These are phyloP conservation scores for Thermophis baileyi DNA, from an alignment of 2,113 vertebrate genomes.

Conservation along the genomic window DNA sequence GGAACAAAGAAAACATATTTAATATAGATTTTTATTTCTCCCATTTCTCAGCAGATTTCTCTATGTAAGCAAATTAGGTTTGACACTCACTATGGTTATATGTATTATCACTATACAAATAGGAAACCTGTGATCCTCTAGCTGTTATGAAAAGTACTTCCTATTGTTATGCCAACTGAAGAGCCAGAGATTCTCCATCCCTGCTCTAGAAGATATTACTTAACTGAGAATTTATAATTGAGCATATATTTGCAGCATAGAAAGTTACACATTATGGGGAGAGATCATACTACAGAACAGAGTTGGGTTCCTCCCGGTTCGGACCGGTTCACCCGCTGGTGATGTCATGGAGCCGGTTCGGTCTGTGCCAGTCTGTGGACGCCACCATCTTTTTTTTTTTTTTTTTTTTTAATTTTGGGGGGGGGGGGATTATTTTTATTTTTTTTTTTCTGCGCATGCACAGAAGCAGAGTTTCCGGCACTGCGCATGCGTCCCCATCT, in stretches of 20 bases:
- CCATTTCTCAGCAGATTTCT: background rate
- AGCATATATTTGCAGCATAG: background rate
- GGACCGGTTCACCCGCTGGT: too few relatives aligned
- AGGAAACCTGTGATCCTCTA: background rate
- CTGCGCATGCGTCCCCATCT: too few relatives aligned
- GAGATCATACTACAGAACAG: background rate
- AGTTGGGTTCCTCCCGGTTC: too few relatives aligned
- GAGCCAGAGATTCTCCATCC: background rate
- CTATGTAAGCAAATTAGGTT: background rate
- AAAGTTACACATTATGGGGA: background rate
- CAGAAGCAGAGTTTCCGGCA: too few relatives aligned
- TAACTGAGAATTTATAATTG: background rate
- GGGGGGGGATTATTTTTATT: too few relatives aligned
- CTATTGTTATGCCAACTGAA: background rate
- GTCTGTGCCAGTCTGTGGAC: too few relatives aligned
- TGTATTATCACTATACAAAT: slow-evolving; percentile 12
- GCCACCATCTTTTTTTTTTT: too few relatives aligned
- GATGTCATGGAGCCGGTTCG: too few relatives aligned
- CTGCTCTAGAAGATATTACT: background rate
- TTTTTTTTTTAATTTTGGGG: too few relatives aligned
- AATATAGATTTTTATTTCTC: background rate
- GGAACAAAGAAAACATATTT: background rate
- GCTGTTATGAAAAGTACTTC: background rate
- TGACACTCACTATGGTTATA: background rate
- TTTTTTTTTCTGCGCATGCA: too few relatives aligned